A percentile compares a stretch with the other conserved stretches of the same genome.
These are phyloP conservation scores for Schizothorax lantsangensis DNA, from an alignment of 2,797 vertebrate genomes.

Conservation along the genomic window DNA sequence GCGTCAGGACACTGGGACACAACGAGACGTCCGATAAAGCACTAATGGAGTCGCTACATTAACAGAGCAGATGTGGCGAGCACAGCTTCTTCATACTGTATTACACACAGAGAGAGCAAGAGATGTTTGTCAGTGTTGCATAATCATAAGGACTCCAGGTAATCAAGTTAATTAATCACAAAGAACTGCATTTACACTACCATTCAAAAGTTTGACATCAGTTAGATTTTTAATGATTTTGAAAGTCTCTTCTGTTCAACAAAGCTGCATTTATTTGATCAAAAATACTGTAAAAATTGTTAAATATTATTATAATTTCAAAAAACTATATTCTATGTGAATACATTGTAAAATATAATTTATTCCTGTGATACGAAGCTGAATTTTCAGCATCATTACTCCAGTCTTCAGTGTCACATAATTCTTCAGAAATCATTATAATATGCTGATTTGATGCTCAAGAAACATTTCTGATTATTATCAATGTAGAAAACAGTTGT, in stretches of 20 bases:
- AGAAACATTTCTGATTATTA: background rate
- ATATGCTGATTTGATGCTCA: background rate
- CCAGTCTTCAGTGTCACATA: background rate
- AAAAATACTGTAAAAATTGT: no score
- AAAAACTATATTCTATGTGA: background rate
- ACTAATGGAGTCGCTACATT: slow-evolving; percentile 38
- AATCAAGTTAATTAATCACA: background rate
- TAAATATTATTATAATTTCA: background rate
- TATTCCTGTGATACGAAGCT: background rate
- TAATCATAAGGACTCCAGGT: background rate
- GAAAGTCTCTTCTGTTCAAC: background rate
- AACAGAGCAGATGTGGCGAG: background rate
- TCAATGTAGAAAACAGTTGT: no score
- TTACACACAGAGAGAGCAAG: background rate
- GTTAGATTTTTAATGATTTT: background rate
- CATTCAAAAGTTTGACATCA: background rate
- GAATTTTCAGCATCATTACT: background rate
- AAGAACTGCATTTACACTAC: background rate
- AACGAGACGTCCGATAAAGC: slow-evolving; percentile 43
- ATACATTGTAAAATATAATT: background rate
- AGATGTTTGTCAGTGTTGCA: background rate
- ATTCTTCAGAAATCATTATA: background rate
- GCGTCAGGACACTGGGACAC: slow-evolving; percentile 25
- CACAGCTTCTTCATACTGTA: background rate
- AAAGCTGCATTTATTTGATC: background rate